Conservation (phyloP, 64 coral and sea anemone species). For the Actinia equina region DNA sequence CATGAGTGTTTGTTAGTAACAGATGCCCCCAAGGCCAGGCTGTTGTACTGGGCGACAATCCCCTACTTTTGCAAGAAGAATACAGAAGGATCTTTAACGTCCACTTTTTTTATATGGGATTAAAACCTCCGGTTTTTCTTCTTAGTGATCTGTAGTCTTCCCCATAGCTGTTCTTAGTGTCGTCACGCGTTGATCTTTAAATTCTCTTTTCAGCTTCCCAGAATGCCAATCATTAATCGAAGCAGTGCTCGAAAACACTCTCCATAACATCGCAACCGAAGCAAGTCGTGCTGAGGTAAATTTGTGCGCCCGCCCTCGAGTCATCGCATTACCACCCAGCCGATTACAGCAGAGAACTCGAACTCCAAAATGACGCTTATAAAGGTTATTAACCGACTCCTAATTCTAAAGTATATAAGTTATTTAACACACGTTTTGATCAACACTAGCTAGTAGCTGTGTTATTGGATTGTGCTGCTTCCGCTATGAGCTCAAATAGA, state of each 20-base stretch:
- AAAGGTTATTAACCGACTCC: not conserved
- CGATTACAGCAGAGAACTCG: constrained; percentile 26
- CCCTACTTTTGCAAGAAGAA: too few species aligned
- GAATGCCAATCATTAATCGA: constrained; percentile 84
- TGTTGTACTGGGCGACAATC: too few species aligned
- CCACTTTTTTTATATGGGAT: too few species aligned
- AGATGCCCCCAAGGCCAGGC: too few species aligned
- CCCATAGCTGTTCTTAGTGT: too few species aligned
- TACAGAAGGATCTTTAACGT: too few species aligned
- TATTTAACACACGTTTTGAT: not conserved
- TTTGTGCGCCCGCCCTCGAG: constrained; percentile 67
- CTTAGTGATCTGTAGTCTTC: too few species aligned
- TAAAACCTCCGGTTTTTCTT: not conserved
- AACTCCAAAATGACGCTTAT: constrained; percentile 8
- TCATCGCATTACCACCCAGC: constrained; percentile 88
- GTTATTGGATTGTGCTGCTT: not conserved
- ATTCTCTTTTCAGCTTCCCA: constrained; percentile 64
- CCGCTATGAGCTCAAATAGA: not conserved
- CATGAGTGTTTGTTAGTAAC: too few species aligned
- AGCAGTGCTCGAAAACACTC: constrained; percentile 79
- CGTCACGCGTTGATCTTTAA: too few species aligned
- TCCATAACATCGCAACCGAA: constrained; percentile 84
- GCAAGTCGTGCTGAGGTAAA: constrained; percentile 79
- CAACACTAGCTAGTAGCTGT: not conserved
- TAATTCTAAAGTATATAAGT: not conserved